These are phyloP conservation scores for Canis aureus DNA, from an alignment of 2,113 vertebrate species.

Conservation along the genomic window DNA sequence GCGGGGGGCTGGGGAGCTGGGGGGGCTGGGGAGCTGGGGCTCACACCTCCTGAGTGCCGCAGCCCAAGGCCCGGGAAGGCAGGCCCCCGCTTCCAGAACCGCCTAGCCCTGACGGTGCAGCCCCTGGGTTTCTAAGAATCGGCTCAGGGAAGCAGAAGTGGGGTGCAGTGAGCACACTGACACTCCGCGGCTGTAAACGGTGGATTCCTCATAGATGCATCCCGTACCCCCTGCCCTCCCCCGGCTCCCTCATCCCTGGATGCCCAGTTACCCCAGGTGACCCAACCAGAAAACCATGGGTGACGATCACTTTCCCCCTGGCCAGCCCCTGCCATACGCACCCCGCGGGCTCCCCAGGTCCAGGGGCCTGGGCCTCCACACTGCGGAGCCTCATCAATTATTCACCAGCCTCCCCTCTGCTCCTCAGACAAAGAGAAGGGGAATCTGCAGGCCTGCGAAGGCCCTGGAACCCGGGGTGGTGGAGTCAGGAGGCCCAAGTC, in stretches of 20 bases:
- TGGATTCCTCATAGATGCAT: slow-evolving; percentile 46
- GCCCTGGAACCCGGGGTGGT: background rate
- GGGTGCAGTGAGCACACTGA: background rate
- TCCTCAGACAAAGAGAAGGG: slow-evolving; percentile 84
- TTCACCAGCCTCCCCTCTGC: slow-evolving; percentile 68
- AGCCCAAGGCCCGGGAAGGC: no score
- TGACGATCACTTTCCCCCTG: background rate
- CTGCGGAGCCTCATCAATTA: slow-evolving; percentile 77
- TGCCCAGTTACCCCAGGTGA: background rate
- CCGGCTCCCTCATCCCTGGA: slow-evolving; percentile 29
- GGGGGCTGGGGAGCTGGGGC: background rate
- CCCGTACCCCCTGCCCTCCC: background rate
- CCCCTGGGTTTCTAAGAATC: slow-evolving; percentile 23
- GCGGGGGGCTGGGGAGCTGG: background rate
- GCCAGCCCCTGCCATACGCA: slow-evolving; percentile 55
- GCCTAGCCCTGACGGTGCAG: background rate
- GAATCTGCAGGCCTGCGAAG: background rate
- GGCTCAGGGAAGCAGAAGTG: background rate
- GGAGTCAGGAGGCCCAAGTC: background rate
- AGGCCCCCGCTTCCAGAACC: fast-evolving
- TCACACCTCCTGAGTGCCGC: fast-evolving
- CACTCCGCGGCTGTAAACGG: background rate
- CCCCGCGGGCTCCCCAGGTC: background rate
- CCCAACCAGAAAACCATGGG: background rate
- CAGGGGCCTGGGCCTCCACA: background rate